Conservation (phyloP, 2,888 invertebrate species). For the Chrysotoxum bicinctum region DNA sequence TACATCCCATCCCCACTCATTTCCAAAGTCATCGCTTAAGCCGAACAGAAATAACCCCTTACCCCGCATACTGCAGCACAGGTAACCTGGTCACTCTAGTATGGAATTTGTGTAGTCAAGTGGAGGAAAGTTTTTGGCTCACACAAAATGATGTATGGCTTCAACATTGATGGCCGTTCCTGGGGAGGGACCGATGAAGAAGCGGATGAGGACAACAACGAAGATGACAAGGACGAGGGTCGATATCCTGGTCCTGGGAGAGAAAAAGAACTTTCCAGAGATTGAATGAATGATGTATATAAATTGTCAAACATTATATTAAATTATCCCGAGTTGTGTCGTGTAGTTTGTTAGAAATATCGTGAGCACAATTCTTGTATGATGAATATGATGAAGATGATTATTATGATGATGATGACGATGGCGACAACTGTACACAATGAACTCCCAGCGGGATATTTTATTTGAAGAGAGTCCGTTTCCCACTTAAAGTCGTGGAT, state of each 20-base stretch:
- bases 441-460: constrained; percentile 43
- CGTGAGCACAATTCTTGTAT: constrained; percentile 27
- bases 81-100: constrained; percentile 61
- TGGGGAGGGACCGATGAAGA: background rate
- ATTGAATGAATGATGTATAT: constrained; percentile 74
- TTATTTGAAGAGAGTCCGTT: constrained; percentile 37
- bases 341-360: constrained; percentile 37
- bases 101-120: constrained; percentile 27
- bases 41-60: constrained; percentile 46
- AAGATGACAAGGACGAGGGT: constrained; percentile 40
- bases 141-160: constrained; percentile 51
- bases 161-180: constrained; percentile 40
- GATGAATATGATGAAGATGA: constrained; percentile 46
- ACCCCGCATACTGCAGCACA: background rate
- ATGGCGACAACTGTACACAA: constrained; percentile 1
- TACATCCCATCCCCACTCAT: background rate
- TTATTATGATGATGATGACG: constrained; percentile 12
- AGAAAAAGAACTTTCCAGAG: constrained; percentile 53
- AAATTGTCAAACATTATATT: constrained; percentile 76
- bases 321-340: constrained; percentile 74
- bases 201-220: constrained; percentile 23
- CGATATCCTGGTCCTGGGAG: constrained; percentile 44
- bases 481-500: background rate
- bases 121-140: constrained; percentile 53
- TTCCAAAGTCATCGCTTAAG: constrained; percentile 32